A percentile compares a stretch with the other conserved stretches of the same genome.
Conservation (phyloP, 2,888 invertebrate genomes). For the Drosophila prostipennis region DNA sequence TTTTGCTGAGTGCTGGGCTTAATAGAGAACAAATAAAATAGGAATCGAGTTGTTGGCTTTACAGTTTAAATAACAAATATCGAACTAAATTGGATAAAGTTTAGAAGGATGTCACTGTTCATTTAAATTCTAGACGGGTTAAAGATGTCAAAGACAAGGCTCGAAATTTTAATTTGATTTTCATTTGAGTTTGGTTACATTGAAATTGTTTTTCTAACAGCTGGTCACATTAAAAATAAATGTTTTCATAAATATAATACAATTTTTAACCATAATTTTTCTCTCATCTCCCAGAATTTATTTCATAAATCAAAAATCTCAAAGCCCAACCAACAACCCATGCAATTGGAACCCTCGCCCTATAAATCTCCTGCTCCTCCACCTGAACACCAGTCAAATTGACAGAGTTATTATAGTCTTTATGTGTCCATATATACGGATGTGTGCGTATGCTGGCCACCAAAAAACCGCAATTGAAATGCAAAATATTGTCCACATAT, state of each 20-base stretch:
- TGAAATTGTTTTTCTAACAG: background rate
- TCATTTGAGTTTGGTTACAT: background rate
- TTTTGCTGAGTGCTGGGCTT: background rate
- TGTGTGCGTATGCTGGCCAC: conserved; percentile 19
- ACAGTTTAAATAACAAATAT: background rate
- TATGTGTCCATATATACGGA: conserved; percentile 9
- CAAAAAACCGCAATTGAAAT: conserved; percentile 72
- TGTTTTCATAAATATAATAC: too few species aligned
- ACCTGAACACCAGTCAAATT: conserved; percentile 30
- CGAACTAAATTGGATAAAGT: background rate
- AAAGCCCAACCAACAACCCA: background rate
- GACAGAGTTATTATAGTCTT: conserved; percentile 61
- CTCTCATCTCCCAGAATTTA: too few species aligned
- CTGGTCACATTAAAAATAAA: background rate
- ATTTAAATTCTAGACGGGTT: background rate
- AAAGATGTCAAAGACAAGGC: too few species aligned
- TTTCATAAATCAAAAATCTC: background rate
- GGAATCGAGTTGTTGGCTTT: background rate
- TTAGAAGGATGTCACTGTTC: too few species aligned
- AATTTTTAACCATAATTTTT: too few species aligned
- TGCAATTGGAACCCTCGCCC: background rate
- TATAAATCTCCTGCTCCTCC: background rate
- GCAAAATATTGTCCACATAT: conserved; percentile 70
- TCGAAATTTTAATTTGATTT: background rate
- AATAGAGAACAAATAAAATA: conserved; percentile 12